phyloP scores from a whole-genome alignment of 1,140 invertebrate species.

The Anastatus disparis region DNA sequence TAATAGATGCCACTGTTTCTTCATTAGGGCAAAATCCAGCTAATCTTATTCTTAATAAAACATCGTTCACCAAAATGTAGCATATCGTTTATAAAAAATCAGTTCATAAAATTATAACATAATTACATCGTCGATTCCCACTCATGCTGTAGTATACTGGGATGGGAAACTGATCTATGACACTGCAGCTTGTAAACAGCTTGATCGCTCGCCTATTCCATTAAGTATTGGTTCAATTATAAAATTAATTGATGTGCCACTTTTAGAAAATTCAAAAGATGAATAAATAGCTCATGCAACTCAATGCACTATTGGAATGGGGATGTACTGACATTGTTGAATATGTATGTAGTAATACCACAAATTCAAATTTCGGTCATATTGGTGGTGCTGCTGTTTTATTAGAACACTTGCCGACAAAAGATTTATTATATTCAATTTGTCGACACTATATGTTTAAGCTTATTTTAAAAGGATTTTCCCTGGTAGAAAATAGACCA shows the following conservation, averaged over 20 bases:
- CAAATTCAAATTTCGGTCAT: constrained; percentile 51
- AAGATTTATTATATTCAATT: constrained; percentile 49
- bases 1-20: too few species aligned
- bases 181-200: neutral
- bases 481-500: too few species aligned
- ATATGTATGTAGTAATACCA: constrained; percentile 56
- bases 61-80: too few species aligned
- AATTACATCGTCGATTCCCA: too few species aligned
- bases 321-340: constrained; percentile 45
- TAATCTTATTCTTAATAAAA: too few species aligned
- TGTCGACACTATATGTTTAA: constrained; percentile 54
- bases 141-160: neutral
- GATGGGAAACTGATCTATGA: neutral
- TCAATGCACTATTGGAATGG: constrained; percentile 42
- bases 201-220: constrained; percentile 34
- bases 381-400: constrained; percentile 47
- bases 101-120: too few species aligned
- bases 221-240: too few species aligned
- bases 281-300: constrained; percentile 38
- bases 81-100: too few species aligned
- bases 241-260: constrained; percentile 40
- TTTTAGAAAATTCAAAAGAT: constrained; percentile 41
- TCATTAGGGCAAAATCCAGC: too few species aligned
- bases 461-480: constrained; percentile 48
- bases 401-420: constrained; percentile 49